Conservation (phyloP, 2,888 invertebrate species). For the Diadromus collaris region DNA sequence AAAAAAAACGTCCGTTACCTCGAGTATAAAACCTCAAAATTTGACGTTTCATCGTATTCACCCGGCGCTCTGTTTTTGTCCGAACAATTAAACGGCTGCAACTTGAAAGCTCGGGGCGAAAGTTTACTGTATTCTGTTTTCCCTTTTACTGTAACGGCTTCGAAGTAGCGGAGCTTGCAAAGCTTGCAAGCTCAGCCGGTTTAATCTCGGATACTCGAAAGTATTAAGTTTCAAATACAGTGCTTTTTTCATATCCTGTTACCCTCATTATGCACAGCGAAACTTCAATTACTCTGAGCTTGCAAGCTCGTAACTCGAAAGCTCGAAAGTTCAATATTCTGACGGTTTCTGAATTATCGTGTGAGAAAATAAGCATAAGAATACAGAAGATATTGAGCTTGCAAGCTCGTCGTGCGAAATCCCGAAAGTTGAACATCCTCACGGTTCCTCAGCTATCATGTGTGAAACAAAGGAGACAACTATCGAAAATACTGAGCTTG, state of each 20-base stretch:
- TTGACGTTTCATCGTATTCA: neutral
- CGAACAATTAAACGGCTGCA: neutral
- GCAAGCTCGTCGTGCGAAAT: neutral
- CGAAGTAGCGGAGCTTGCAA: constrained; percentile 3
- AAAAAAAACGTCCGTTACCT: neutral
- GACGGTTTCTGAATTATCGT: too few species aligned
- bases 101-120: neutral
- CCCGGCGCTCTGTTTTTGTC: neutral
- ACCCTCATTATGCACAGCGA: too few species aligned
- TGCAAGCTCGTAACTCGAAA: constrained; percentile 21
- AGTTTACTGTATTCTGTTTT: constrained; percentile 16
- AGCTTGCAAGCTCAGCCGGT: constrained; percentile 5
- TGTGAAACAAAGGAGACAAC: too few species aligned
- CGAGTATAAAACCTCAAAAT: neutral
- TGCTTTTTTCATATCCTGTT: neutral
- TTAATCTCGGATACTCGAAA: neutral
- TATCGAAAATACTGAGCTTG: neutral
- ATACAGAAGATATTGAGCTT: too few species aligned
- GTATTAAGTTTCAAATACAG: neutral
- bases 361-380: too few species aligned
- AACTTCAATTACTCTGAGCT: neutral
- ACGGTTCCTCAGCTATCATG: neutral
- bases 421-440: constrained; percentile 5
- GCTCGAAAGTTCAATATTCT: constrained; percentile 11
- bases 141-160: neutral